Base-by-base conservation (phyloP, 2,113 vertebrate species). In the Anolis carolinensis region DNA sequence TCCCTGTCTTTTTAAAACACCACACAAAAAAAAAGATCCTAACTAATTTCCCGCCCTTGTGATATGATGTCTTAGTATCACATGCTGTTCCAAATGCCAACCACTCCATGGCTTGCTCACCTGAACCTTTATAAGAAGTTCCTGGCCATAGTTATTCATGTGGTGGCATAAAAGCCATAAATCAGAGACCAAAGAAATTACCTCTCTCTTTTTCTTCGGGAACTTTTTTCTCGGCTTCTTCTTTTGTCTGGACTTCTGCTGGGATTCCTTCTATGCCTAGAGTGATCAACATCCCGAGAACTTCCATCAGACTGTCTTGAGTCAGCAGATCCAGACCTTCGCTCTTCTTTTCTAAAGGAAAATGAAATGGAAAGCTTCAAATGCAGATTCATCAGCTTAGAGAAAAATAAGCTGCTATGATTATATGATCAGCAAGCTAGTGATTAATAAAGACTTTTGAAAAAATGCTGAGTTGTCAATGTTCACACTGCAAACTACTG, bases 271-370 rank as follows among this genome's bases (percentile, higher is more conserved):
- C 95, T 96, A 10, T 92, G 95, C 21, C 93, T 95, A 2, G 89
- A 86, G 81, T 88, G 83, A 21, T 95, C 96, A 0, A 77, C 74
- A 1, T 97, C 96, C 86, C 94, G 94, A 23, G 73, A 94, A 92
- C 96, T 97, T 44, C 93, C 94, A 27, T 71, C 93, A 77, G 97
- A 98, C 59, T 95, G 96, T 5, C 85, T 94, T 0, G 98, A 99
- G 75, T 98, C 98, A 1, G 90, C 94, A 0, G 98, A 99, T 0
- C 92, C 93, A 0, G 98, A 98, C 0, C 97, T 95, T 27, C 94
- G 90, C 1, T 94, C 95, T 20, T 96, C 95, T 21, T 62, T 95
- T 83, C 96, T 96, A 84, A 71, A 86, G 79, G 72, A 5, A 59
- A 59, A 20, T 30, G 52, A 21, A 59, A 7, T 36, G 6, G 23